phyloP scores from a whole-genome alignment of 37 sponge, comb jelly and placozoan species.

The Eunapius fragilis region DNA sequence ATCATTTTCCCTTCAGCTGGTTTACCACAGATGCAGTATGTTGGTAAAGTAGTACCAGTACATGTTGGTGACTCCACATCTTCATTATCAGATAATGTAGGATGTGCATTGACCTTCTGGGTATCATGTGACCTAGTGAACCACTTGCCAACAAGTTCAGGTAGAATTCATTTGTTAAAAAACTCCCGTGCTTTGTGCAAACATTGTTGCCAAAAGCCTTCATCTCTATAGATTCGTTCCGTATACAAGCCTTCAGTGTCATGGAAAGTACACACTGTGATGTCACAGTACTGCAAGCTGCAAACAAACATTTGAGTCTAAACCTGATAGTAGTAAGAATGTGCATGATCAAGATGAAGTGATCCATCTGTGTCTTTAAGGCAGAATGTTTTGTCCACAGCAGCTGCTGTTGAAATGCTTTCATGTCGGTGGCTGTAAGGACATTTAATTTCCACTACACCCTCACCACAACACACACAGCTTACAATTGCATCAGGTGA shows the following conservation, averaged over 20 bases:
- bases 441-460: constrained; percentile 40
- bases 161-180: constrained; percentile 20
- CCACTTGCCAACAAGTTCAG: constrained; percentile 42
- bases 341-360: neutral
- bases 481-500: constrained; percentile 47
- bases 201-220: constrained; percentile 7
- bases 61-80: neutral
- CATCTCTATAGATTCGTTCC: constrained; percentile 14
- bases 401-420: neutral
- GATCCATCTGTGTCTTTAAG: neutral
- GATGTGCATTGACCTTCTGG: neutral
- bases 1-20: constrained; percentile 41
- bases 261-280: constrained; percentile 7
- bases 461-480: constrained; percentile 56
- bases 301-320: neutral
- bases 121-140: constrained; percentile 25
- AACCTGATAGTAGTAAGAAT: constrained; percentile 22
- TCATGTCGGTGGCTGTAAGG: constrained; percentile 12
- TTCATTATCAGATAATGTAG: neutral
- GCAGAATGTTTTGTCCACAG: constrained; percentile 1
- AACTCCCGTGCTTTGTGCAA: neutral
- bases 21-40: neutral
- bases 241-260: neutral
- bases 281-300: neutral
- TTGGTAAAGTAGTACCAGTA: constrained; percentile 39